Evolutionary conservation across 2,797 vertebrate species (phyloP).

Genomic region (Rhabdomys pumilio): DNA sequence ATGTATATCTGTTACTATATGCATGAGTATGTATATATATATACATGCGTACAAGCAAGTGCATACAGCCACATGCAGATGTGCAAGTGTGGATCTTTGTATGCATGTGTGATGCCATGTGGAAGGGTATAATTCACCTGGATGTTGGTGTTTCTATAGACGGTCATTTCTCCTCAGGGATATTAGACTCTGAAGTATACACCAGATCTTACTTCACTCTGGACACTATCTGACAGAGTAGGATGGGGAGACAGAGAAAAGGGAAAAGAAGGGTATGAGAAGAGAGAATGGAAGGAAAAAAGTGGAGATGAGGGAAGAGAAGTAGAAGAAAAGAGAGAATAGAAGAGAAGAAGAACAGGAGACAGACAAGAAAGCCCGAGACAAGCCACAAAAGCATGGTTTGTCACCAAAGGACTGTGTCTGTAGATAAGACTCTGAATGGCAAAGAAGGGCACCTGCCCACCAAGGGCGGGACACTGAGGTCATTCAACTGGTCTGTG

Average conservation of each 20-base stretch:
- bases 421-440: not conserved
- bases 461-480: not conserved
- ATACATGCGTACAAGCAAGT: too few relatives aligned
- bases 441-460: not conserved
- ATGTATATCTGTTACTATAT: not conserved
- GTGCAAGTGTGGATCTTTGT: not conserved
- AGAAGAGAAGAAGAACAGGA: not conserved
- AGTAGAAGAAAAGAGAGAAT: too few relatives aligned
- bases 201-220: not conserved
- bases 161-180: not conserved
- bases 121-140: not conserved
- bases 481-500: not conserved
- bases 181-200: not conserved
- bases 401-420: not conserved
- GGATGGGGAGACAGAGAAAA: not conserved
- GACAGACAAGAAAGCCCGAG: rapidly evolving
- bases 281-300: not conserved
- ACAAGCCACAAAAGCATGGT: not conserved
- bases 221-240: not conserved
- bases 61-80: not conserved
- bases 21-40: not conserved
- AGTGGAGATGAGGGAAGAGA: not conserved
- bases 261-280: too few relatives aligned
- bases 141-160: not conserved
- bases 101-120: not conserved